Percentiles rank a stretch among this genome's conserved stretches.
Evolutionary conservation across 1,140 invertebrate genomes (phyloP).

Genomic region (Atta colombica): DNA sequence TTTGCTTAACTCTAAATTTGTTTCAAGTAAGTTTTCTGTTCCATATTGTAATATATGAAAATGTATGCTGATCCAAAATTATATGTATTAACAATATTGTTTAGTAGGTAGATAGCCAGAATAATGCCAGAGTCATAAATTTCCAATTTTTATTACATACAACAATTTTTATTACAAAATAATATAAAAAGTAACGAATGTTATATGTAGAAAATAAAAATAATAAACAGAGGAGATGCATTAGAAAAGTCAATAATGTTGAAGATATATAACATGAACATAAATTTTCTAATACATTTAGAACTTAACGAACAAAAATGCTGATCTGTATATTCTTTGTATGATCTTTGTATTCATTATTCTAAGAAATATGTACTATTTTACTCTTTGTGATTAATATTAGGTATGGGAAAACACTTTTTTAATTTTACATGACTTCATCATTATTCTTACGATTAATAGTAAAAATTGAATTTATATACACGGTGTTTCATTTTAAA

Average conservation of each 20-base stretch:
- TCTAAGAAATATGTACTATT: background rate
- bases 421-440: background rate
- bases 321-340: background rate
- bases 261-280: background rate
- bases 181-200: too few species aligned
- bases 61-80: background rate
- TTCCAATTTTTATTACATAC: too few species aligned
- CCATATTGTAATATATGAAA: background rate
- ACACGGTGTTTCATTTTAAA: too few species aligned
- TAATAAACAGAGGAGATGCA: background rate
- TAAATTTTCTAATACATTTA: background rate
- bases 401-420: background rate
- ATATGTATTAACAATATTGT: background rate
- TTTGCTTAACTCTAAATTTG: background rate
- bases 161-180: too few species aligned
- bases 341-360: background rate
- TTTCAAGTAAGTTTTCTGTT: slow-evolving; percentile 19
- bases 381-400: background rate
- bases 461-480: background rate
- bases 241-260: background rate
- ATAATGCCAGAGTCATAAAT: background rate
- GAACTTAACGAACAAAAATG: background rate
- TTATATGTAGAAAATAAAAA: background rate
- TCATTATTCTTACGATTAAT: background rate
- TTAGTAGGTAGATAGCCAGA: background rate